Conservation (phyloP, 2,113 vertebrate species). For the Percina caprodes region DNA sequence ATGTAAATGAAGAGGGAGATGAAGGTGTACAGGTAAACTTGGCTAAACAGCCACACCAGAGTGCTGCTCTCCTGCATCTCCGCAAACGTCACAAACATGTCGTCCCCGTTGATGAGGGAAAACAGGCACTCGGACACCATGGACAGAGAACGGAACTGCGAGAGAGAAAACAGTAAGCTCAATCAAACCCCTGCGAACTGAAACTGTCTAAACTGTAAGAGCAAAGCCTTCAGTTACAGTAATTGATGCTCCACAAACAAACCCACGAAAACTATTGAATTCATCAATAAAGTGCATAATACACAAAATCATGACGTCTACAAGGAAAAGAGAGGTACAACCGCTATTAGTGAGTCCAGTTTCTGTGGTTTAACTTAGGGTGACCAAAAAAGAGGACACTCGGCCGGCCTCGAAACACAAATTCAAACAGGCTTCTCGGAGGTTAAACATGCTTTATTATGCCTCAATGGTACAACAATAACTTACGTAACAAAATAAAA, state of each 20-base stretch:
- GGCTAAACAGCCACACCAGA: constrained; percentile 87
- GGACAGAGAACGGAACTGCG: constrained; percentile 92
- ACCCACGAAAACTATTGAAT: neutral
- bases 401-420: too few relatives aligned
- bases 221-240: neutral
- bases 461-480: too few relatives aligned
- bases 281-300: neutral
- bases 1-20: constrained; percentile 99
- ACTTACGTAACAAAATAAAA: too few relatives aligned
- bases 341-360: neutral
- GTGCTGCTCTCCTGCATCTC: constrained; percentile 81
- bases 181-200: neutral
- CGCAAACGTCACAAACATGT: constrained; percentile 85
- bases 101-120: constrained; percentile 85
- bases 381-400: too few relatives aligned
- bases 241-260: neutral
- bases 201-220: neutral
- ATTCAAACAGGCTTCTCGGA: too few relatives aligned
- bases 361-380: neutral
- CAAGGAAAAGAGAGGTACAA: neutral
- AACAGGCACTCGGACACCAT: constrained; percentile 96
- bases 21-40: constrained; percentile 95
- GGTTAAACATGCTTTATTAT: too few relatives aligned
- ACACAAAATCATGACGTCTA: neutral
- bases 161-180: neutral